These are phyloP conservation scores for Pachyseris speciosa DNA, from an alignment of 64 coral and sea anemone species.

Conservation along the genomic window DNA sequence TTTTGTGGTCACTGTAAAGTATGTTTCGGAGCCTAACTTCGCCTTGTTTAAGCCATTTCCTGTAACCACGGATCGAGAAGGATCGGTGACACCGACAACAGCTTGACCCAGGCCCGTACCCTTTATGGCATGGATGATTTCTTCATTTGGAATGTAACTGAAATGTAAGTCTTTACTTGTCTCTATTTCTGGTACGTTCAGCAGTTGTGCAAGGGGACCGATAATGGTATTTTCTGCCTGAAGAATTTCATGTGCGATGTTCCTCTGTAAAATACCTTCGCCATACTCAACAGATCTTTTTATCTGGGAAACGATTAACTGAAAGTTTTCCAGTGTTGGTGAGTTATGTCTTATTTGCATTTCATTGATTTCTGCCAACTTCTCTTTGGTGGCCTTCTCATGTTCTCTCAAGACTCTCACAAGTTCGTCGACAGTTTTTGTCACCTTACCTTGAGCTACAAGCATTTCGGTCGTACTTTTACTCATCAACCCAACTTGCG, in stretches of 20 bases:
- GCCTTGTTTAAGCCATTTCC: not conserved
- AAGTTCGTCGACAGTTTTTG: constrained; percentile 12
- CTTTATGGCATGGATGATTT: too few species aligned
- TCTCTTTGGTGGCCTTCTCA: not conserved
- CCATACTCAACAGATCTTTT: constrained; percentile 20
- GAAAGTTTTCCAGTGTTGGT: constrained; percentile 18
- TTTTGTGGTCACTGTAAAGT: not conserved
- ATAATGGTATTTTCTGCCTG: not conserved
- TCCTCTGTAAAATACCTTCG: constrained; percentile 5
- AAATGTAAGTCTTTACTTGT: not conserved
- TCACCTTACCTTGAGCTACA: not conserved
- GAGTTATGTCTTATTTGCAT: not conserved
- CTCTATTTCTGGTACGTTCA: not conserved
- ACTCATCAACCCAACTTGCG: not conserved
- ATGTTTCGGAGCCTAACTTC: not conserved
- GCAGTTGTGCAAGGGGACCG: not conserved
- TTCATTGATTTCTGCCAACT: constrained; percentile 40
- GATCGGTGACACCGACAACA: constrained; percentile 22
- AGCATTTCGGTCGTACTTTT: not conserved
- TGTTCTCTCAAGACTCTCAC: constrained; percentile 37
- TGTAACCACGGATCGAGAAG: not conserved
- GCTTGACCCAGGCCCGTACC: not conserved
- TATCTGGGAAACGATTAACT: constrained; percentile 1
- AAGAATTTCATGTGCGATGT: constrained; percentile 30
- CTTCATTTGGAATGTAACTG: not conserved